Evolutionary conservation across 1,140 invertebrate genomes (phyloP).

Genomic region (Ips nitidus): DNA sequence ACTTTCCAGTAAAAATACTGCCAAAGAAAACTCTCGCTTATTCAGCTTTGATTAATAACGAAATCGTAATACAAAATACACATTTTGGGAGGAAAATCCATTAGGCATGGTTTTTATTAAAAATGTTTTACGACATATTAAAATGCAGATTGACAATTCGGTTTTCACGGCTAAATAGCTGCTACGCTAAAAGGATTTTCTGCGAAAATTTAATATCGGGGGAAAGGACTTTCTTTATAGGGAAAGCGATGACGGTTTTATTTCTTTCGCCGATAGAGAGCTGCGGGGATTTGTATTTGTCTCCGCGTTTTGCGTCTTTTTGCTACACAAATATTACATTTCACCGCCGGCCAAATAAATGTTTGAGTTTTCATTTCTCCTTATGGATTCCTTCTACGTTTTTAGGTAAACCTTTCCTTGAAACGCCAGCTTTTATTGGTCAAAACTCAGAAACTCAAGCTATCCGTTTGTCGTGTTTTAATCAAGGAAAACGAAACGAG

Average conservation of each 20-base stretch:
- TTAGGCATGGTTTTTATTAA: neutral
- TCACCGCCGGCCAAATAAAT: neutral
- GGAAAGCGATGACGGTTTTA: slow-evolving; percentile 5
- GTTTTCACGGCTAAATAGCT: slow-evolving; percentile 3
- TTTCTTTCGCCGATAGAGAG: slow-evolving; percentile 1
- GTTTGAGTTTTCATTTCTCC: slow-evolving; percentile 4
- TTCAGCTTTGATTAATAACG: no score
- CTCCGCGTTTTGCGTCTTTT: neutral
- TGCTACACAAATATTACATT: slow-evolving; percentile 5
- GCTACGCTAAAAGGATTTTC: neutral
- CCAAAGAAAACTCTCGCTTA: no score
- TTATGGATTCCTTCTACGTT: neutral
- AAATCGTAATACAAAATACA: no score
- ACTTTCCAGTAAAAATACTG: no score
- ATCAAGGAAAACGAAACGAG: no score
- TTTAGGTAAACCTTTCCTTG: neutral
- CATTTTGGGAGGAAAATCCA: no score
- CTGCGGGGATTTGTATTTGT: slow-evolving; percentile 1
- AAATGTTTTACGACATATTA: neutral
- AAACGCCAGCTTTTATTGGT: no score
- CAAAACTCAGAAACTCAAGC: no score
- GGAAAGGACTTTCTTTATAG: neutral
- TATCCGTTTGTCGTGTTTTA: no score
- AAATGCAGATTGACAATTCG: neutral
- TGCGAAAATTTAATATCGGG: neutral